A percentile compares a stretch with the other conserved stretches of the same genome.
These are phyloP conservation scores for Hypomecis punctinalis DNA, from an alignment of 2,888 invertebrate genomes.

Conservation along the genomic window DNA sequence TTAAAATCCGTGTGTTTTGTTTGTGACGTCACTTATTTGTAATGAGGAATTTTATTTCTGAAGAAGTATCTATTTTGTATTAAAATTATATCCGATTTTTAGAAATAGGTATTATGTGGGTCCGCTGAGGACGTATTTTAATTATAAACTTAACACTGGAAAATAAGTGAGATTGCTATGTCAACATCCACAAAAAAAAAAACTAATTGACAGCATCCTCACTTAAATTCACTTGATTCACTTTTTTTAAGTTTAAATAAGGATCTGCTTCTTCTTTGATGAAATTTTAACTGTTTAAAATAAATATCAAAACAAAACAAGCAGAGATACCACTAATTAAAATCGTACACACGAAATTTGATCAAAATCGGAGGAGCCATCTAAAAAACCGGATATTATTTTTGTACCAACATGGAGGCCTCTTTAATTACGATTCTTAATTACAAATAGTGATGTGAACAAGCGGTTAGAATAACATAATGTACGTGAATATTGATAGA, in stretches of 20 bases:
- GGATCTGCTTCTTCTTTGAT: background rate
- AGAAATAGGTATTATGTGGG: no score
- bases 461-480: slow-evolving; percentile 30
- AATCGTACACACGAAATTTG: background rate
- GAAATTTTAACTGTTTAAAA: background rate
- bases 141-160: no score
- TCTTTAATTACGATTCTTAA: slow-evolving; percentile 19
- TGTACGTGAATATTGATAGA: slow-evolving; percentile 52
- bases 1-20: slow-evolving; percentile 58
- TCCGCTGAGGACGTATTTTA: no score
- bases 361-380: background rate
- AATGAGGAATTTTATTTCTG: slow-evolving; percentile 21
- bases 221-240: no score
- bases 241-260: no score
- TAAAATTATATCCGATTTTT: no score
- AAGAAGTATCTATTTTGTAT: no score
- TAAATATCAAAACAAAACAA: background rate
- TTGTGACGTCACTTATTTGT: slow-evolving; percentile 46
- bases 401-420: background rate
- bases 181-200: no score
- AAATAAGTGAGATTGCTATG: no score
- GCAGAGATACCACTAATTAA: background rate
- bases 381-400: background rate
- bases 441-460: slow-evolving; percentile 32
- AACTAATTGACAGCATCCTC: no score